A percentile compares a stretch with the other conserved stretches of the same genome.
phyloP scores from a whole-genome alignment of 92 coral and sea anemone species.

The Anthopleura xanthogrammica region DNA sequence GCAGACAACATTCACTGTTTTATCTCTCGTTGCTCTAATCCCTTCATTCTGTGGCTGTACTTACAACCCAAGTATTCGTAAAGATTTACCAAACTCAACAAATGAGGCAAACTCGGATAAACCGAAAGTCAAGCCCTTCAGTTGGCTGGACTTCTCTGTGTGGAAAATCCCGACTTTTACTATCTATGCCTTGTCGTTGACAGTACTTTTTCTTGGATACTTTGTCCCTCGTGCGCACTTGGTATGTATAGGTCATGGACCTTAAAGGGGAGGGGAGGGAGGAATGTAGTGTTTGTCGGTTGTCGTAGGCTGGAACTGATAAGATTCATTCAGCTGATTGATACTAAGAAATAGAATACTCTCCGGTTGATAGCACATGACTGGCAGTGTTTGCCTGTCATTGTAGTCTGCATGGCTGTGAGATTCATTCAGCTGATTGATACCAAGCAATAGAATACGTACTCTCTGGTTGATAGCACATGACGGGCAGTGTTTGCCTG shows the following conservation, averaged over 20 bases:
- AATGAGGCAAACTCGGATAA: neutral
- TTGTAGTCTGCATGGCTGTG: too few relatives aligned
- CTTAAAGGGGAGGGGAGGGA: too few relatives aligned
- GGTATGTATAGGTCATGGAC: slow-evolving; percentile 25
- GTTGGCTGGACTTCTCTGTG: slow-evolving; percentile 51
- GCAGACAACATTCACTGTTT: slow-evolving; percentile 44
- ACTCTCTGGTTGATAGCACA: too few relatives aligned
- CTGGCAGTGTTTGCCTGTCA: too few relatives aligned
- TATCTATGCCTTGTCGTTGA: slow-evolving; percentile 44
- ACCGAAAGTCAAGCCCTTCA: slow-evolving; percentile 12
- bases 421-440: too few relatives aligned
- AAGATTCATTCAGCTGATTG: too few relatives aligned
- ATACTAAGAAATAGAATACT: too few relatives aligned
- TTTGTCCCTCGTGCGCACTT: slow-evolving; percentile 53
- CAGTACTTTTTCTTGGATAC: slow-evolving; percentile 44
- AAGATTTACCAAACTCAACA: neutral
- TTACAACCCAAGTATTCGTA: slow-evolving; percentile 38
- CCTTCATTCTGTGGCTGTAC: slow-evolving; percentile 38
- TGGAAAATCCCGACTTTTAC: slow-evolving; percentile 48
- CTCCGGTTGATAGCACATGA: too few relatives aligned
- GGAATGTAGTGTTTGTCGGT: too few relatives aligned
- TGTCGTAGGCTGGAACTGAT: too few relatives aligned
- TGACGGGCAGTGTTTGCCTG: too few relatives aligned
- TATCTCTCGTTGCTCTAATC: slow-evolving; percentile 23
- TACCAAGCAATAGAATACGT: too few relatives aligned